Conservation (phyloP, 2,888 invertebrate genomes). For the Hyppa rectilinea region DNA sequence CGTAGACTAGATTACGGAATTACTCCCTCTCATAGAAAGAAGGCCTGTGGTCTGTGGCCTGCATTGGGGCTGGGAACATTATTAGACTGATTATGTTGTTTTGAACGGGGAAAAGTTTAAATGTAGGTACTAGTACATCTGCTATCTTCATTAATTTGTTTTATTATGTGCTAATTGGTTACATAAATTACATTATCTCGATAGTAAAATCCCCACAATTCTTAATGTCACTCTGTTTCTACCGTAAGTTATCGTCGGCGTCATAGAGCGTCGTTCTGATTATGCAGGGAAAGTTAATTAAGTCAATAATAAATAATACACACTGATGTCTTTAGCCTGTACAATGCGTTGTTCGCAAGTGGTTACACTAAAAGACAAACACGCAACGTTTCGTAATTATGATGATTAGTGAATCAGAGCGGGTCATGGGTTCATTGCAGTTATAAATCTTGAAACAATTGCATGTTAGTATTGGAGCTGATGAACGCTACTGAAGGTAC, state of each 20-base stretch:
- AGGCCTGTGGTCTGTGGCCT: no score
- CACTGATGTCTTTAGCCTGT: constrained; percentile 37
- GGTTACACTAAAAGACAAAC: constrained; percentile 34
- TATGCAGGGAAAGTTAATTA: constrained; percentile 49
- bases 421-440: constrained; percentile 60
- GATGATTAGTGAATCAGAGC: constrained; percentile 55
- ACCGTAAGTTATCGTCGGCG: constrained; percentile 4
- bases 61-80: no score
- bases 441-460: constrained; percentile 60
- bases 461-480: constrained; percentile 47
- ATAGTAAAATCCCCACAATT: constrained; percentile 2
- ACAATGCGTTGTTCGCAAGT: constrained; percentile 32
- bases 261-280: constrained; percentile 20
- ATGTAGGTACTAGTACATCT: background rate
- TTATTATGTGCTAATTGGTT: constrained; percentile 2
- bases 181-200: constrained; percentile 5
- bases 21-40: no score
- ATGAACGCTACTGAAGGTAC: no score
- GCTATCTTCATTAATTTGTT: background rate
- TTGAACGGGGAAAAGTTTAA: background rate
- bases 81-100: no score
- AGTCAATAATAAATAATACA: constrained; percentile 27
- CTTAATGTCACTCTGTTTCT: constrained; percentile 8
- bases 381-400: constrained; percentile 55
- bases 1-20: no score